Evolutionary conservation across 2,888 invertebrate genomes (phyloP), one percentile per base, ranked within the genome.

Genomic region (Patella ulyssiponensis): DNA sequence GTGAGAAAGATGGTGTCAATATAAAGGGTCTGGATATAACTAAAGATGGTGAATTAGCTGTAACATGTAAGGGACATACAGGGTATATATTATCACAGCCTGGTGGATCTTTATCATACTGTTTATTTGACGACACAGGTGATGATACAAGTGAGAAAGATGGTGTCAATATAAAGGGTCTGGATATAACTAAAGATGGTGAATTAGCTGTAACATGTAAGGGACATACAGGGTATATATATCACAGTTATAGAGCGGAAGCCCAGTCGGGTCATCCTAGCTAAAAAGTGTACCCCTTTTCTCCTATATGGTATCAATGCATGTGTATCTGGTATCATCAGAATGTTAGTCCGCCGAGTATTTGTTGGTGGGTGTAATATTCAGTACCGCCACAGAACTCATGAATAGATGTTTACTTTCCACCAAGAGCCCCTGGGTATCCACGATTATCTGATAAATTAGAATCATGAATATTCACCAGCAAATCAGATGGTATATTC

Each of bases 31-130:
- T 89, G 15, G 88, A 85, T 70, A 78, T 89, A 58, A 83, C 84
- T 12, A 23, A 64, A 12, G 84, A 86, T 71, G 86, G 86, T 15
- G 82, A 79, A n/a, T 79, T 73, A 3, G 85, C 84, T 11, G 81
- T 86, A 2, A 85, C 88, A 11, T 83, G 87, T 87, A 82, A 71
- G 80, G 7, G 44, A 44, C 44, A 44, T n/a, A n/a, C n/a, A n/a
- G n/a, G n/a, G n/a, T n/a, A n/a, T 3, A 81, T 88, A 2, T 77
- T 87, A n/a, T 76, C 80, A 15, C 83, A 83, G 69, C 85, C 88
- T 4, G 88, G 88, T 1, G 88, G 89, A 27, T 85, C 87, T 72
- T 83, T 88, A 11, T 51, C 87, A 5, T 85, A 87, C 79, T 82
- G 81, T 33, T 82, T 88, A 79, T 83, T 86, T 4, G 86, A 86